phyloP scores from a whole-genome alignment of 2,888 invertebrate genomes.

The Ceriagrion tenellum region DNA sequence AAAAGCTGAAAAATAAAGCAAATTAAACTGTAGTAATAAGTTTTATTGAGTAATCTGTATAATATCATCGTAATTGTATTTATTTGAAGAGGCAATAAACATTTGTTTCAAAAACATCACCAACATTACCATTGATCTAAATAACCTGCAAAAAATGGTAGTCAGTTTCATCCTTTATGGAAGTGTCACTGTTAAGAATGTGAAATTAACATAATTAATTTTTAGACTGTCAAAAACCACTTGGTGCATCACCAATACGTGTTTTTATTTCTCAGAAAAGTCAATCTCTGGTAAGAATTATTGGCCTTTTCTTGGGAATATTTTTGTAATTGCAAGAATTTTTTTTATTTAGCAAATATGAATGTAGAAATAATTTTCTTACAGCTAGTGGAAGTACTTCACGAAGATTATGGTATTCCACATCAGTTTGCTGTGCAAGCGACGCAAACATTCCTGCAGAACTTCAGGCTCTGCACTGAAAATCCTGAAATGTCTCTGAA shows the following conservation, averaged over 20 bases:
- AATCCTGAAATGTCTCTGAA: constrained; percentile 86
- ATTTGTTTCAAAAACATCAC: constrained; percentile 47
- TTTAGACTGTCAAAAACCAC: not conserved
- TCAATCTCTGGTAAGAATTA: not conserved
- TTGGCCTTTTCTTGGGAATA: not conserved
- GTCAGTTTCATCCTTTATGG: not conserved
- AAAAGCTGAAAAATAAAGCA: not conserved
- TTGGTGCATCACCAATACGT: not conserved
- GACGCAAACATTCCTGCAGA: constrained; percentile 85
- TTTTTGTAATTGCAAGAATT: not conserved
- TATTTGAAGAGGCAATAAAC: constrained; percentile 11
- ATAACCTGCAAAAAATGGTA: not conserved
- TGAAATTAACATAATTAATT: not conserved
- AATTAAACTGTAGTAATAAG: not conserved
- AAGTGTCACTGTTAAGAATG: not conserved
- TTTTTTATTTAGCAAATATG: not conserved
- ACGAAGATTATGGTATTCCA: constrained; percentile 84
- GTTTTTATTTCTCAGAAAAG: not conserved
- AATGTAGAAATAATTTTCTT: constrained; percentile 71
- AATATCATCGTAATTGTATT: constrained; percentile 45
- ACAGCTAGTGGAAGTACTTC: constrained; percentile 80
- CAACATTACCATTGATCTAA: constrained; percentile 42
- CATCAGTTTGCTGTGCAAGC: constrained; percentile 83
- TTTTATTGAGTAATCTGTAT: constrained; percentile 9
- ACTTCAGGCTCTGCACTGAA: constrained; percentile 90